These are phyloP conservation scores for Zophobas atratus DNA, from an alignment of 1,140 invertebrate species.

Conservation along the genomic window DNA sequence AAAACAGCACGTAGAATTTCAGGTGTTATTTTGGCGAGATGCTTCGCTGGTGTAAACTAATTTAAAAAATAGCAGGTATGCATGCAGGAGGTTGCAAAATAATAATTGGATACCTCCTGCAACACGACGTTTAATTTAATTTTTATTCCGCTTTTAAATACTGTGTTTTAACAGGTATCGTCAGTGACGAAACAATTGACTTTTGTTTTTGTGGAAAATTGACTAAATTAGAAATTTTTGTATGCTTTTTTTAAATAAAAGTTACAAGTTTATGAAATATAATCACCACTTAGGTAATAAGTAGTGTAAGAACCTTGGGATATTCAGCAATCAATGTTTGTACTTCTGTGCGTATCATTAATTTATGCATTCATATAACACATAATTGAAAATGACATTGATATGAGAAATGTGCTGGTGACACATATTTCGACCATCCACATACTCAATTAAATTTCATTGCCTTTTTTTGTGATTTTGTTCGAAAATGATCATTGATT, in stretches of 20 bases:
- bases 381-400: constrained; percentile 10
- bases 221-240: too few species aligned
- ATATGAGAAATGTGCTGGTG: neutral
- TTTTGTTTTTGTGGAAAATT: too few species aligned
- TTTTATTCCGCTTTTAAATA: neutral
- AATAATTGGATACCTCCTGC: constrained; percentile 26
- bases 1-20: constrained; percentile 17
- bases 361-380: neutral
- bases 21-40: constrained; percentile 31
- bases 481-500: too few species aligned
- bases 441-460: too few species aligned
- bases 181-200: too few species aligned
- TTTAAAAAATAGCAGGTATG: constrained; percentile 35
- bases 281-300: too few species aligned
- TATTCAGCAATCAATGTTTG: too few species aligned
- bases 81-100: constrained; percentile 21
- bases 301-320: too few species aligned
- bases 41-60: constrained; percentile 14
- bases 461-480: too few species aligned
- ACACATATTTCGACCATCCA: neutral
- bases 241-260: too few species aligned
- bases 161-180: neutral
- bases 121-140: constrained; percentile 11
- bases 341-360: too few species aligned
- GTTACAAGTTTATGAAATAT: too few species aligned